Conservation (phyloP, 1,140 invertebrate species). For the Druon quercuslanigerum region DNA sequence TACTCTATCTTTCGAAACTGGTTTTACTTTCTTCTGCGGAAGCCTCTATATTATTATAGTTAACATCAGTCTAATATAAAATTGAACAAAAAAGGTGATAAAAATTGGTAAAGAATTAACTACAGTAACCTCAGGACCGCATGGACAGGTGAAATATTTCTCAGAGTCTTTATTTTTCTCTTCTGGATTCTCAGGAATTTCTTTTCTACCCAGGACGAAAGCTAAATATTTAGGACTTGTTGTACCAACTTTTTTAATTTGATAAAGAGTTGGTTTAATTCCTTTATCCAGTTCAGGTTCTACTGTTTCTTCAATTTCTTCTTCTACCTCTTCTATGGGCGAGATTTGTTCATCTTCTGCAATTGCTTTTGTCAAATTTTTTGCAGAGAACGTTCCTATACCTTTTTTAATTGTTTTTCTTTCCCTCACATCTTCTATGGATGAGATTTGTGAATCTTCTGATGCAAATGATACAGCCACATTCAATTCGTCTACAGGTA, state of each 20-base stretch:
- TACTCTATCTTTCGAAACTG: not conserved
- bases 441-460: too few species aligned
- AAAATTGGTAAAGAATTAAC: too few species aligned
- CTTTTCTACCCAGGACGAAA: too few species aligned
- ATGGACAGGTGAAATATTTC: not conserved
- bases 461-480: too few species aligned
- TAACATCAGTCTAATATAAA: too few species aligned
- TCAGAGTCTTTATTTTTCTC: not conserved
- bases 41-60: too few species aligned
- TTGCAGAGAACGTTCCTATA: not conserved
- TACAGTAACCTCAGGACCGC: not conserved
- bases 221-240: too few species aligned
- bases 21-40: not conserved
- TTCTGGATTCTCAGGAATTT: not conserved
- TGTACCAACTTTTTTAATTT: too few species aligned
- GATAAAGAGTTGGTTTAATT: too few species aligned
- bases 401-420: not conserved
- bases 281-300: not conserved
- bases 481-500: too few species aligned
- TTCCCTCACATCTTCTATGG: not conserved
- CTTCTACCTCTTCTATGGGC: not conserved
- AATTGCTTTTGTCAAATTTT: too few species aligned
- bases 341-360: not conserved
- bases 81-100: too few species aligned
- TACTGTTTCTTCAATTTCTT: constrained; percentile 11